Evolutionary conservation across 1,140 invertebrate genomes (phyloP).

Genomic region (Caenorhabditis inopinata): DNA sequence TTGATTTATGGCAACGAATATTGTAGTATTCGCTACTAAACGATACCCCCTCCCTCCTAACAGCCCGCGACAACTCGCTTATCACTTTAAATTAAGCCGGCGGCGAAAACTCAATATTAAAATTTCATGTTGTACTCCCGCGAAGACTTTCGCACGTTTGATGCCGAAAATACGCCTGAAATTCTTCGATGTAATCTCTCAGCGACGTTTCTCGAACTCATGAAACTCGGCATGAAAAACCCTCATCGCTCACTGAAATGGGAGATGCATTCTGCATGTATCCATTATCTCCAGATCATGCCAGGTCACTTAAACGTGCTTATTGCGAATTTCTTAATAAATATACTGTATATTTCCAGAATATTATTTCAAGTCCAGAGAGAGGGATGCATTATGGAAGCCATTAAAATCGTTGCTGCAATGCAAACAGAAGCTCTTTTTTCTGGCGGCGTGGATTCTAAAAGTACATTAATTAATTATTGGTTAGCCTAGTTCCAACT

Average conservation of each 20-base stretch:
- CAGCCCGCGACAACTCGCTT: too few relatives aligned
- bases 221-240: slow-evolving; percentile 68
- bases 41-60: too few relatives aligned
- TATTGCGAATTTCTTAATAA: too few relatives aligned
- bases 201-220: slow-evolving; percentile 67
- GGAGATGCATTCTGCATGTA: slow-evolving; percentile 85
- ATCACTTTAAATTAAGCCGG: too few relatives aligned
- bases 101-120: too few relatives aligned
- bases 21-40: too few relatives aligned
- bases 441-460: slow-evolving; percentile 77
- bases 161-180: slow-evolving; percentile 52
- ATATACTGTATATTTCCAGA: too few relatives aligned
- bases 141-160: slow-evolving; percentile 52
- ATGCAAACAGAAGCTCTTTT: slow-evolving; percentile 55
- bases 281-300: slow-evolving; percentile 85
- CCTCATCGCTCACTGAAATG: slow-evolving; percentile 73
- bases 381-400: slow-evolving; percentile 33
- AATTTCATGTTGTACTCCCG: slow-evolving; percentile 66
- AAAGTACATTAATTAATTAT: slow-evolving; percentile 68
- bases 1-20: too few relatives aligned
- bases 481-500: not conserved
- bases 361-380: slow-evolving; percentile 33
- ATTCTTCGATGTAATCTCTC: slow-evolving; percentile 56
- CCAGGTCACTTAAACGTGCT: too few relatives aligned
- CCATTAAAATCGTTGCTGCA: slow-evolving; percentile 50